Conservation (phyloP, 2,113 vertebrate species). For the Centropus bengalensis region DNA sequence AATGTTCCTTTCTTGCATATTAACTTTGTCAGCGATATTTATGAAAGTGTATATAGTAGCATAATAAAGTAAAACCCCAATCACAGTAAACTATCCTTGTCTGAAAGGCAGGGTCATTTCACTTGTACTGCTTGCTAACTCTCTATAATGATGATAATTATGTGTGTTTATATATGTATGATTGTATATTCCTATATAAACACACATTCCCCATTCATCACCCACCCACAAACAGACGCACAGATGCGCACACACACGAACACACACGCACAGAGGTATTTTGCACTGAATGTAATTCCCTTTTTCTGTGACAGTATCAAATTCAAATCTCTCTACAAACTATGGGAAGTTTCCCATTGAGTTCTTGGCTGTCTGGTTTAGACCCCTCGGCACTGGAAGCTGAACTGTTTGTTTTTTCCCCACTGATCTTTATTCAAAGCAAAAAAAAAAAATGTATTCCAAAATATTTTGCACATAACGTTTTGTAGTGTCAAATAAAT, state of each 20-base stretch:
- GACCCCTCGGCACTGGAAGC: not conserved
- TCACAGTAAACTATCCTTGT: not conserved
- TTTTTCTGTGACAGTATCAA: not conserved
- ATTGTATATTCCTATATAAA: not conserved
- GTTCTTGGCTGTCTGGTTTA: not conserved
- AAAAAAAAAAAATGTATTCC: not conserved
- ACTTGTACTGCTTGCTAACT: constrained; percentile 55
- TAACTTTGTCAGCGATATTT: not conserved
- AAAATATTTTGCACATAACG: not conserved
- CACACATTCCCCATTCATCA: constrained; percentile 25
- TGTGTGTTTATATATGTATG: constrained; percentile 36
- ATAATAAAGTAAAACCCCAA: not conserved
- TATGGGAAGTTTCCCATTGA: not conserved
- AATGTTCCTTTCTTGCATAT: not conserved
- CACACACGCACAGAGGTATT: not conserved
- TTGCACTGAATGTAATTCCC: not conserved
- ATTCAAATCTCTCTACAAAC: not conserved
- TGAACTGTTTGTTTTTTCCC: not conserved
- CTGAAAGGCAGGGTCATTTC: constrained; percentile 7
- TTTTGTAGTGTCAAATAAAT: not conserved
- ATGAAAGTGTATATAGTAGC: not conserved
- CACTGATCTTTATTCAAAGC: not conserved
- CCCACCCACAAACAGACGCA: not conserved
- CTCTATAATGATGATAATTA: not conserved
- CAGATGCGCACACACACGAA: not conserved